phyloP scores from a whole-genome alignment of 2,888 invertebrate species.

The Autographa gamma region DNA sequence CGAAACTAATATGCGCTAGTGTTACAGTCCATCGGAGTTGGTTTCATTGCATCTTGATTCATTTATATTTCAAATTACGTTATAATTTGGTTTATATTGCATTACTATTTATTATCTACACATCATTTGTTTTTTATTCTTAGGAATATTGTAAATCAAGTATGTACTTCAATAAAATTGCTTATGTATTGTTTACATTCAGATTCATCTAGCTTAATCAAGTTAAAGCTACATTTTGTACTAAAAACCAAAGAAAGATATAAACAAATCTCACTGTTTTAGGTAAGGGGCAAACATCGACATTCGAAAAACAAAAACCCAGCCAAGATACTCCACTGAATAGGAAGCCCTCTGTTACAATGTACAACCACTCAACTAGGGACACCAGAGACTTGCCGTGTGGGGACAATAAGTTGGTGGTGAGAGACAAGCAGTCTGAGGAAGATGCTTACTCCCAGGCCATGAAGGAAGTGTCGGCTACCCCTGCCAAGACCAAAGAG shows the following conservation, averaged over 20 bases:
- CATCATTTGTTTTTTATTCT: not conserved
- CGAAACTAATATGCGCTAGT: slow-evolving; percentile 36
- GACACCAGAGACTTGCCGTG: slow-evolving; percentile 70
- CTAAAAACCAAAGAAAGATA: not conserved
- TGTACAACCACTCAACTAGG: slow-evolving; percentile 80
- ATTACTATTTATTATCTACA: slow-evolving; percentile 8
- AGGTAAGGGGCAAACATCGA: slow-evolving; percentile 59
- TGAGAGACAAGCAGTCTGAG: slow-evolving; percentile 68
- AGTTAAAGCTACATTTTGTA: not conserved
- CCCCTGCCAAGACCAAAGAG: slow-evolving; percentile 59
- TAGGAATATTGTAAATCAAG: slow-evolving; percentile 24
- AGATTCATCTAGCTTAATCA: slow-evolving; percentile 25
- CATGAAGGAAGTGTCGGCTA: slow-evolving; percentile 67
- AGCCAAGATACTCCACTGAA: slow-evolving; percentile 51
- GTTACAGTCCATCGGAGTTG: slow-evolving; percentile 35
- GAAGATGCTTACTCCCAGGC: slow-evolving; percentile 83
- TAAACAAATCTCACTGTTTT: slow-evolving; percentile 50
- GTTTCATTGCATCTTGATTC: slow-evolving; percentile 28
- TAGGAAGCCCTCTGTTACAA: slow-evolving; percentile 73
- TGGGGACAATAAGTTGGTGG: slow-evolving; percentile 68
- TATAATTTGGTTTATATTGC: slow-evolving; percentile 7
- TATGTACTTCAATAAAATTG: not conserved
- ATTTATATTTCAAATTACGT: slow-evolving; percentile 7
- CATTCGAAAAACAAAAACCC: slow-evolving; percentile 61
- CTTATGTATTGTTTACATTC: not conserved